These are phyloP conservation scores for Pempheris klunzingeri DNA, from an alignment of 2,797 vertebrate species.

Conservation along the genomic window DNA sequence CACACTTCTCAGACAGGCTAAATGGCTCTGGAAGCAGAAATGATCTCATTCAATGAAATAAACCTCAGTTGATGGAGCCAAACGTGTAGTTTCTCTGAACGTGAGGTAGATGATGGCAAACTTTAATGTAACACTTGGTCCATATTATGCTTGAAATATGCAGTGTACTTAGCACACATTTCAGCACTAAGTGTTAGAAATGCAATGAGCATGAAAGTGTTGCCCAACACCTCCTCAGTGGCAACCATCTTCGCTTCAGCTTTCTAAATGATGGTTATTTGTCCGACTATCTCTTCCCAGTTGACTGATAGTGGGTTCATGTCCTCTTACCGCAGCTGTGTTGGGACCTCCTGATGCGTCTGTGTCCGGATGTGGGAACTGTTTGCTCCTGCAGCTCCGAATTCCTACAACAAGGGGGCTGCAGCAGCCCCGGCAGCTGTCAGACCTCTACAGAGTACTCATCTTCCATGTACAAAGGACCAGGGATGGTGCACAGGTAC, in stretches of 20 bases:
- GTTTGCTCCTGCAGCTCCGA: constrained; percentile 70
- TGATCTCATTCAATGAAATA: not conserved
- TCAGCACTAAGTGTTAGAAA: not conserved
- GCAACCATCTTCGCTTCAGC: not conserved
- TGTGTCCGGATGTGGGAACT: constrained; percentile 79
- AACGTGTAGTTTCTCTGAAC: not conserved
- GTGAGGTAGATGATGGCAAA: not conserved
- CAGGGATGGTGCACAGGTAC: constrained; percentile 70
- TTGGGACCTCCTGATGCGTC: constrained; percentile 70
- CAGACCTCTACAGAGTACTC: constrained; percentile 18
- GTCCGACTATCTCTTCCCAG: not conserved
- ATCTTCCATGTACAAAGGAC: constrained; percentile 57
- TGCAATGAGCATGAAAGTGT: not conserved
- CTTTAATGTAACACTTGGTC: not conserved
- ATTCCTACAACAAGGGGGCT: constrained; percentile 3
- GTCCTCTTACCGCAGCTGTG: constrained; percentile 63
- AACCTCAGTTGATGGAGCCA: not conserved
- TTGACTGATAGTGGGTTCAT: not conserved
- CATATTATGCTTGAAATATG: not conserved
- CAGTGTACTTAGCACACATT: not conserved
- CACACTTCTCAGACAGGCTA: not conserved
- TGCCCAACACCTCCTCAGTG: not conserved
- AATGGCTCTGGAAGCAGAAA: not conserved
- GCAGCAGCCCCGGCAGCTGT: constrained; percentile 9
- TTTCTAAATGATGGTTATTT: not conserved